A percentile compares a stretch with the other conserved stretches of the same genome.
phyloP scores from a whole-genome alignment of 2,113 vertebrate species.

The Rutilus rutilus region DNA sequence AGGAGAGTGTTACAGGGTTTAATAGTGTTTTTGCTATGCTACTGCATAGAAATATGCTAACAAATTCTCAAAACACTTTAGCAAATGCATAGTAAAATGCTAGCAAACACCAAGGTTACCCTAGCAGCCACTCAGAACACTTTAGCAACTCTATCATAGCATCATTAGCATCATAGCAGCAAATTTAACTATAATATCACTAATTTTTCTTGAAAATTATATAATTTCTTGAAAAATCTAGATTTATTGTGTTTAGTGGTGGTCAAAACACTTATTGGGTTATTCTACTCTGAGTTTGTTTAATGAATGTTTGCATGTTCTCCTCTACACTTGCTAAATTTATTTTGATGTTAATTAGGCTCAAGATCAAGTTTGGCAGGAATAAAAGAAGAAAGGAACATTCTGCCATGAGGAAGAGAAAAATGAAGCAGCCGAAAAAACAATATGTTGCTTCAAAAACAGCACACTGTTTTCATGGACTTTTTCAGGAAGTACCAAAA shows the following conservation, averaged over 20 bases:
- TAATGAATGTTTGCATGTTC: background rate
- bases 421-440: slow-evolving; percentile 2
- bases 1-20: background rate
- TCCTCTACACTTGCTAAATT: background rate
- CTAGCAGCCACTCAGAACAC: too few species aligned
- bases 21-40: background rate
- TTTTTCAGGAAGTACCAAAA: background rate
- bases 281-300: background rate
- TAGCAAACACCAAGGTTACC: background rate
- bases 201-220: background rate
- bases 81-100: background rate
- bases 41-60: background rate
- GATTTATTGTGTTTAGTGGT: background rate
- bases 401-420: background rate
- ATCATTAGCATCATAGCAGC: background rate
- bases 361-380: background rate
- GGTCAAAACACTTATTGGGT: background rate
- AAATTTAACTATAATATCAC: background rate
- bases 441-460: background rate
- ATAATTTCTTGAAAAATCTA: too few species aligned
- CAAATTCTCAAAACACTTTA: background rate
- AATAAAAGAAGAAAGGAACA: background rate
- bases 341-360: background rate
- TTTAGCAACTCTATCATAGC: background rate
- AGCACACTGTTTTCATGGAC: background rate